Evolutionary conservation across 2,113 vertebrate genomes (phyloP).

Genomic region (Pyxicephalus adspersus): DNA sequence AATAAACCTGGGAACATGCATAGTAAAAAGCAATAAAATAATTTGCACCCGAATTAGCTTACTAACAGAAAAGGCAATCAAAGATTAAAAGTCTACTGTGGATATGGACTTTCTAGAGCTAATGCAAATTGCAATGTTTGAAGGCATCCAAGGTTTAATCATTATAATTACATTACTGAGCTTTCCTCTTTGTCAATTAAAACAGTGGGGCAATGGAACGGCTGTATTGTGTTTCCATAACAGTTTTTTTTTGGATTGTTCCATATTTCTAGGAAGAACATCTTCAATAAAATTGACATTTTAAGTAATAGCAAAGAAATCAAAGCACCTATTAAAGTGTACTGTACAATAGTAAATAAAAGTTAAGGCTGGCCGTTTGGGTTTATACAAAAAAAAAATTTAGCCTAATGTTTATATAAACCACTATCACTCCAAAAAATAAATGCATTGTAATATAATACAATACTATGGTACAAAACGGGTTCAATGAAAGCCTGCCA

Average conservation of each 20-base stretch:
- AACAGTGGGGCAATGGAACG: neutral
- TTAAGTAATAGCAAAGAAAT: neutral
- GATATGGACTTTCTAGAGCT: neutral
- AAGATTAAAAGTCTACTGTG: slow-evolving; percentile 1
- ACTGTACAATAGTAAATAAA: slow-evolving; percentile 1
- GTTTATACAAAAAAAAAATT: neutral
- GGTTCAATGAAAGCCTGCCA: neutral
- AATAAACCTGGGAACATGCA: neutral
- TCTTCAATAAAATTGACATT: slow-evolving; percentile 5
- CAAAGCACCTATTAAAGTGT: slow-evolving; percentile 1
- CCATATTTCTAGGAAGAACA: slow-evolving; percentile 2
- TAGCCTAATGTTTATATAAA: neutral
- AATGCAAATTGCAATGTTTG: slow-evolving; percentile 7
- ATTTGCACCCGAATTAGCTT: neutral
- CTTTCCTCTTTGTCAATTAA: neutral
- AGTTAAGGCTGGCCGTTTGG: neutral
- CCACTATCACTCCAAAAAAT: neutral
- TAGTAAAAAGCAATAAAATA: slow-evolving; percentile 14
- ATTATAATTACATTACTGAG: slow-evolving; percentile 18
- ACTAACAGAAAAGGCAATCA: slow-evolving; percentile 6
- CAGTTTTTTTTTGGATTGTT: slow-evolving; percentile 5
- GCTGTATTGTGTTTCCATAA: neutral
- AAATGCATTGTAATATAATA: neutral
- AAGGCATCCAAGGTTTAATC: neutral
- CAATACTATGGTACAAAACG: neutral